These are phyloP conservation scores for Platysternon megacephalum DNA, from an alignment of 2,113 vertebrate species.

Conservation along the genomic window DNA sequence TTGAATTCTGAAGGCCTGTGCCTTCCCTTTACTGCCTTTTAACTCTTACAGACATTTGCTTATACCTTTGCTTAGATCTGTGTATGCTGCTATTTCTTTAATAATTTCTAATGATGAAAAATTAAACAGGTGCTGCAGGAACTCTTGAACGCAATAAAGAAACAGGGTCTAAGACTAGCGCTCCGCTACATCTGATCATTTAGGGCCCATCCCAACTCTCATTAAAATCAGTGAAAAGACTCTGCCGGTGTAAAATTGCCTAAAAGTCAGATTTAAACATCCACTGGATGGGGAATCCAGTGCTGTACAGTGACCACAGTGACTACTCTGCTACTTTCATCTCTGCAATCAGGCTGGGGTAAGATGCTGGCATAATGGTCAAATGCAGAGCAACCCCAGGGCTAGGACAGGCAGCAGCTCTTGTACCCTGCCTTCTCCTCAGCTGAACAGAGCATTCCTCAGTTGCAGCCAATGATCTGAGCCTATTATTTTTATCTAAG, in stretches of 20 bases:
- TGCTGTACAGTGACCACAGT: not conserved
- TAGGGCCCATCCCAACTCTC: not conserved
- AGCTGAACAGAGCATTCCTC: not conserved
- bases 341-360: not conserved
- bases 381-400: not conserved
- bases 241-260: not conserved
- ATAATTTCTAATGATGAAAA: not conserved
- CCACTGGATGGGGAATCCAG: not conserved
- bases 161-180: not conserved
- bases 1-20: not conserved
- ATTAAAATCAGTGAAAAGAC: not conserved
- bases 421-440: not conserved
- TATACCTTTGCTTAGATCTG: not conserved
- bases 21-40: not conserved
- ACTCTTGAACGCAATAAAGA: not conserved
- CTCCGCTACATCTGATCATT: not conserved
- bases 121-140: not conserved
- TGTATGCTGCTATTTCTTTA: not conserved
- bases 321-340: not conserved
- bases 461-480: not conserved
- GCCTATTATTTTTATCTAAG: not conserved
- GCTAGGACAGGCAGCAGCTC: not conserved
- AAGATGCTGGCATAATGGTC: not conserved
- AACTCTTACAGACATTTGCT: not conserved
- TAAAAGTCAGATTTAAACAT: not conserved